Evolutionary conservation across 2,797 vertebrate genomes (phyloP).

Genomic region (Cossypha heuglini): DNA sequence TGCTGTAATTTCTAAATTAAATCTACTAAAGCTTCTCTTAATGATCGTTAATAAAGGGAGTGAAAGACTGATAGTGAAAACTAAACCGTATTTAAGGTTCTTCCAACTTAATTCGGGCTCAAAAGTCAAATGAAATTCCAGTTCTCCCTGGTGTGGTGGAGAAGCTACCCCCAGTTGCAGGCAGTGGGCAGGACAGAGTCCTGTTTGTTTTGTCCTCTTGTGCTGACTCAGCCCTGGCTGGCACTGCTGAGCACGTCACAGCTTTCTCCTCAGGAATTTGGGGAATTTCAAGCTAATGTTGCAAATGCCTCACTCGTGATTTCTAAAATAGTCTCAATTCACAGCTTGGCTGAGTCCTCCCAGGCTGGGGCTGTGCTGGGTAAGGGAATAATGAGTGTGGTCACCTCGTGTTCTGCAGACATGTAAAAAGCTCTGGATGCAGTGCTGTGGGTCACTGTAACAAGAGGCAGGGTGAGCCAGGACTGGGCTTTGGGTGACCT

Average conservation of each 20-base stretch:
- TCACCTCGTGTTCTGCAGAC: background rate
- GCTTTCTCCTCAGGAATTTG: background rate
- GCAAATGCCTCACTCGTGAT: background rate
- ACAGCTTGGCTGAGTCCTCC: background rate
- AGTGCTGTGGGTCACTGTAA: background rate
- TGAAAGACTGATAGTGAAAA: background rate
- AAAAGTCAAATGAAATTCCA: background rate
- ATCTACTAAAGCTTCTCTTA: background rate
- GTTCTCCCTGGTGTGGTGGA: background rate
- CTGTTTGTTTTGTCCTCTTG: background rate
- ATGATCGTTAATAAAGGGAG: background rate
- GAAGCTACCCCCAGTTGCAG: background rate
- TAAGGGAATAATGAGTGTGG: background rate
- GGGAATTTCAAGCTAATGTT: background rate
- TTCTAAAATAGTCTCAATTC: background rate
- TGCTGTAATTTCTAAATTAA: background rate
- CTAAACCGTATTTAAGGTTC: background rate
- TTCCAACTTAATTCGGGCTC: background rate
- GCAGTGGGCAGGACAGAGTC: background rate
- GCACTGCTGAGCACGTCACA: background rate
- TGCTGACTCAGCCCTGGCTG: constrained; percentile 24
- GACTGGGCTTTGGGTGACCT: background rate
- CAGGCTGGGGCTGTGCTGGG: background rate
- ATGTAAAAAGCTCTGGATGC: background rate
- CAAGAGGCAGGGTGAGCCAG: background rate